Base-by-base conservation (phyloP, 2,888 invertebrate genomes). In the Zootermopsis nevadensis region DNA sequence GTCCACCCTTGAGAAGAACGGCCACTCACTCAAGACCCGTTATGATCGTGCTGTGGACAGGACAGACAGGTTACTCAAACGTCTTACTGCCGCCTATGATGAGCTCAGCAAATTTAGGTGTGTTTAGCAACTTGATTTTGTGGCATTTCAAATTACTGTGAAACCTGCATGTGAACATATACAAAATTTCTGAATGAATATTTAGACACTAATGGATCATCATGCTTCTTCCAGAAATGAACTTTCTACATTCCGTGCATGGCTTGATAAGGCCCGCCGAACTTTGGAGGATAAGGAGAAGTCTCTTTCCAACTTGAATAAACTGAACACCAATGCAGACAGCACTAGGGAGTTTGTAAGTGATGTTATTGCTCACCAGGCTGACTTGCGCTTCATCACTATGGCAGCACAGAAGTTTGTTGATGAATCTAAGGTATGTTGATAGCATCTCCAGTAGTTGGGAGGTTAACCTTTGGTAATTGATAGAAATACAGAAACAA, bases 321-420 rank as follows among this genome's bases (percentile, higher is more conserved):
- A 94, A 82, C 89, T 96, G 33, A 91, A 93, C 72, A 86, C 86
- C 19, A 95, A 94, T 88, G 93, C 94, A 38, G 96, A 97, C 86
- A 93, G 94, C n/a, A 95, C 96, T 8, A 93, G 96, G 55, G 97
- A 97, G 87, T 97, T 98, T 89, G 95, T 97, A 48, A 95, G 95
- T 85, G 98, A 98, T 89, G 97, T 99, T 3, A 97, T 98, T 87
- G 96, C 97, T 0, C 98, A 98, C 88, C 98, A 98, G 89, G 99
- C 98, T 0, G 99, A 99, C 90, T 91, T 98, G 48, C 91, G 98
- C 83, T 99, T 98, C 89, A 97, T 99, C 86, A 97, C 97, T 4
- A 98, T 98, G 96, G 95, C 98, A 1, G 97, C 97, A 1, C 98
- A 98, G 91, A 98, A 98, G 90, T 98, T 98, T 89, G 94, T 98